Evolutionary conservation across 2,113 vertebrate species (phyloP), one percentile per base, ranked within the genome.

Genomic region (Cnemophilus loriae): DNA sequence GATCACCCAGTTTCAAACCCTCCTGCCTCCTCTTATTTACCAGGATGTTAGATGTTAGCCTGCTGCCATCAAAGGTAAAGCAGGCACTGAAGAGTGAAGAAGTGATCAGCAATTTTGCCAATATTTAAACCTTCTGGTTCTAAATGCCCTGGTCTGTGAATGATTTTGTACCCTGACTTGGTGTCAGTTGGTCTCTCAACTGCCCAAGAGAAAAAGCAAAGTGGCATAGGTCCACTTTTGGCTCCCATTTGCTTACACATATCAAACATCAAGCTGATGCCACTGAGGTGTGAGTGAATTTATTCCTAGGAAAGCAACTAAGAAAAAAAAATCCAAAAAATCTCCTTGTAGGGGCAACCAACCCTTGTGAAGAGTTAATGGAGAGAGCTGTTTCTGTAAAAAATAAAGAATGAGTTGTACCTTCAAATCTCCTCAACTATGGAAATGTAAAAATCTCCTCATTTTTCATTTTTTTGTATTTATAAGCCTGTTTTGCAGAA

Each of bases 281-380:
- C 42, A 47, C 52, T 56, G 42, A 87, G 7, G 18, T 80, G 16
- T 67, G 41, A 84, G 17, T 56, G 42, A 15, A 15, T 81, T 10
- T 63, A 50, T 76, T 73, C 47, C 37, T 61, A 75, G 7, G 16
- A 76, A 94, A 90, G 32, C 13, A 65, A 52, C 46, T 30, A 49
- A 71, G 27, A 73, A 78, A 84, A 76, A n/a, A 81, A 20, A 59
- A 27, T 49, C 6, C 0, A 46, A 69, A 84, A 88, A 35, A 69
- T 78, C 65, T 78, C 69, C 56, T 67, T 33, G 19, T 33, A 37
- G 33, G 27, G 27, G 13, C 30, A 47, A 74, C 4, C 13, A 94
- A 84, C n/a, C 16, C 46, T 56, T 79, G 46, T 73, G 64, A 90
- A 89, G 64, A 92, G 30, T 84, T 94, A 96, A 96, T 57, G 69